phyloP scores from a whole-genome alignment of 1,140 invertebrate genomes.

The Lepidurus packardi region DNA sequence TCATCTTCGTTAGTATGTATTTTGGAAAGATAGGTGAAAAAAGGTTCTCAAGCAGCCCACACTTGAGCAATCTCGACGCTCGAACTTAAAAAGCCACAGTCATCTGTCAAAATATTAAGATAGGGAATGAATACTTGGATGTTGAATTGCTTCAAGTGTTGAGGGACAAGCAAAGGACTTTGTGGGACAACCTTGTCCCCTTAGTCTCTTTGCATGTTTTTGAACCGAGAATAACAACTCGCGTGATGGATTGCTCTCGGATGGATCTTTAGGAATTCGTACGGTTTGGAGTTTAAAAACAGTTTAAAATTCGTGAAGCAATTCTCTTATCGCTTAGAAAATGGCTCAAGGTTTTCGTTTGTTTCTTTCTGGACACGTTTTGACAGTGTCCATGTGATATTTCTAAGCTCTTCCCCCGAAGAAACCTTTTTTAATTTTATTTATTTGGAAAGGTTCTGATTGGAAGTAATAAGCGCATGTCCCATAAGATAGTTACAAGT shows the following conservation, averaged over 20 bases:
- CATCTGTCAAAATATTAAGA: constrained; percentile 19
- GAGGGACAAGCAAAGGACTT: background rate
- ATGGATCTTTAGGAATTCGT: background rate
- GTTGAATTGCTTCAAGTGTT: constrained; percentile 14
- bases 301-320: background rate
- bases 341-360: constrained; percentile 5
- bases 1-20: too few species aligned
- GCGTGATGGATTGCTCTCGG: background rate
- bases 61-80: constrained; percentile 12
- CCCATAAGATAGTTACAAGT: background rate
- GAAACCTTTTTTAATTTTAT: background rate
- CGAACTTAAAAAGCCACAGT: background rate
- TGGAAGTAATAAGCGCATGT: background rate
- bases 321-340: background rate
- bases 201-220: background rate
- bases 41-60: background rate
- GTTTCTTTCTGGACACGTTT: background rate
- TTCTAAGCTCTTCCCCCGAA: too few species aligned
- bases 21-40: background rate
- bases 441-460: background rate
- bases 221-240: background rate
- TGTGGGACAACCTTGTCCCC: background rate
- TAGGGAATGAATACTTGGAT: background rate
- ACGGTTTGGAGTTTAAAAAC: background rate
- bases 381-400: too few species aligned